These are phyloP conservation scores for Norana najaformis DNA, from an alignment of 2,888 invertebrate genomes.

Conservation along the genomic window DNA sequence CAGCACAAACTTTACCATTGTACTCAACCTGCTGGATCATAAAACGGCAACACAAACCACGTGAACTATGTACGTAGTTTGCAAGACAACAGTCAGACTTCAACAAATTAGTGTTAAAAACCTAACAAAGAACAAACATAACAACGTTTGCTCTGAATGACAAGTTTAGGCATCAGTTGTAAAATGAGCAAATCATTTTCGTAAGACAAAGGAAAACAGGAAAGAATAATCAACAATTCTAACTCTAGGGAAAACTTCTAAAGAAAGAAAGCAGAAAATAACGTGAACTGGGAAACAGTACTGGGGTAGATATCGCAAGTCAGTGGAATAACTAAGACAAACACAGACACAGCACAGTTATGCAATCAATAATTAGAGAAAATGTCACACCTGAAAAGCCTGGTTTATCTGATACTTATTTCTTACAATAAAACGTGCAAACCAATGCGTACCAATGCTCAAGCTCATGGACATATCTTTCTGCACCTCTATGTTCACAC, in stretches of 20 bases:
- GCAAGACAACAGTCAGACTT: too few relatives aligned
- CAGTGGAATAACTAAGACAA: too few relatives aligned
- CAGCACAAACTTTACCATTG: neutral
- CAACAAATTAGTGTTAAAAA: neutral
- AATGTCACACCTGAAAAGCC: neutral
- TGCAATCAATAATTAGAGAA: too few relatives aligned
- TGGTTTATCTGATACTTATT: neutral
- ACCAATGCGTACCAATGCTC: neutral
- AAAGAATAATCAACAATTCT: neutral
- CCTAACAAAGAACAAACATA: too few relatives aligned
- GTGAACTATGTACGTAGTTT: too few relatives aligned
- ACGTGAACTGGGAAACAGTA: too few relatives aligned
- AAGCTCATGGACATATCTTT: neutral
- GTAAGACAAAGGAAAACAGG: neutral
- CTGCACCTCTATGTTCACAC: neutral
- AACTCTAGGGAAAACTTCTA: too few relatives aligned
- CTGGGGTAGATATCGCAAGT: too few relatives aligned
- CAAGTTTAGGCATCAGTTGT: neutral
- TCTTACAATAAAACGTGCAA: neutral
- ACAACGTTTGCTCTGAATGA: neutral
- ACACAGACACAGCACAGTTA: too few relatives aligned
- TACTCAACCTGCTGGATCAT: neutral
- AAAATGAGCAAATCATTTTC: neutral
- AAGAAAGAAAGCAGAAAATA: too few relatives aligned
- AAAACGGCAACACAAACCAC: neutral